Percentiles rank a stretch among this genome's conserved stretches.
Conservation (phyloP, 2,888 invertebrate species). For the Loripinus fragilis region DNA sequence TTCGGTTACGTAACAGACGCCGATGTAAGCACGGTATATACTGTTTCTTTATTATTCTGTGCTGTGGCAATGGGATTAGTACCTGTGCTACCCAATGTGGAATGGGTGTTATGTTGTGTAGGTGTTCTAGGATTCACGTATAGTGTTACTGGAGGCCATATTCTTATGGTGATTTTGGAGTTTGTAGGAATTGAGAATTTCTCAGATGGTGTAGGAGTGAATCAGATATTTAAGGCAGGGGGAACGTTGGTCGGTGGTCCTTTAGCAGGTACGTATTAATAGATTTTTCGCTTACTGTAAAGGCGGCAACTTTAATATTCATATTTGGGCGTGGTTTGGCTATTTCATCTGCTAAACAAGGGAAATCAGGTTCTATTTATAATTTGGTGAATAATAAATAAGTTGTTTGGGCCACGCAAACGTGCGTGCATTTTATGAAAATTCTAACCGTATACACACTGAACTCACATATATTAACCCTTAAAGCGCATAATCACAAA, state of each 20-base stretch:
- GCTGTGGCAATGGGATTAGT: slow-evolving; percentile 36
- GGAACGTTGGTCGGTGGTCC: slow-evolving; percentile 45
- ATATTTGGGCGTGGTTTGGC: too few species aligned
- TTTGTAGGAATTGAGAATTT: slow-evolving; percentile 42
- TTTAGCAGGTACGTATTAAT: slow-evolving; percentile 43
- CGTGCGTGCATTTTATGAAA: too few species aligned
- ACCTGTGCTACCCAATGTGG: slow-evolving; percentile 19
- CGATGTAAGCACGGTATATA: slow-evolving; percentile 33
- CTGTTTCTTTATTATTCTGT: slow-evolving; percentile 30
- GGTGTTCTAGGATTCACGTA: slow-evolving; percentile 35
- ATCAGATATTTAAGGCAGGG: slow-evolving; percentile 40
- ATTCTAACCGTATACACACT: too few species aligned
- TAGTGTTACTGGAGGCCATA: slow-evolving; percentile 49
- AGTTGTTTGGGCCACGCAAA: too few species aligned
- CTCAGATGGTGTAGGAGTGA: slow-evolving; percentile 45
- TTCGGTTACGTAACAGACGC: slow-evolving; percentile 38
- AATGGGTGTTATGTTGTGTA: slow-evolving; percentile 34
- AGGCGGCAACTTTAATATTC: too few species aligned
- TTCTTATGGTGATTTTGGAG: slow-evolving; percentile 33
- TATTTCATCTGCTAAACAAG: too few species aligned
- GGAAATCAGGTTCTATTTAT: too few species aligned
- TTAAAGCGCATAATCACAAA: too few species aligned
- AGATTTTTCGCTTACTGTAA: too few species aligned
- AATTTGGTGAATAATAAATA: too few species aligned
- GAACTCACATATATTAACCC: too few species aligned